Percentiles rank a stretch among this genome's conserved stretches.
Conservation (phyloP, 1,140 invertebrate species). For the Littorina saxatilis region DNA sequence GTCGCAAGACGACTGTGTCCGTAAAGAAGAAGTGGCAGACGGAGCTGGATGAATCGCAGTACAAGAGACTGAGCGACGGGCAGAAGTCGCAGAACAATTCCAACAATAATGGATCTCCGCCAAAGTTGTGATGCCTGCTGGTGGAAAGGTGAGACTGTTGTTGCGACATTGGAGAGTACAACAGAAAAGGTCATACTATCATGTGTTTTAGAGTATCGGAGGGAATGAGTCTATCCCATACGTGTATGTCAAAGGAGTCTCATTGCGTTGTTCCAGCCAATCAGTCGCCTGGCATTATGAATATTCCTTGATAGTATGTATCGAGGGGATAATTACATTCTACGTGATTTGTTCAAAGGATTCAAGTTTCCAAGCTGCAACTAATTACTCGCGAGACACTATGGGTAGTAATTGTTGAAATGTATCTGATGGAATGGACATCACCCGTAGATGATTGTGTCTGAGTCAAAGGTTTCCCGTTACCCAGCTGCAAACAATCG, state of each 20-base stretch:
- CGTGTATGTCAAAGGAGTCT: not conserved
- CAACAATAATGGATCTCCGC: conserved; percentile 25
- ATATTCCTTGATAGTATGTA: not conserved
- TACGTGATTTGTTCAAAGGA: too few relatives aligned
- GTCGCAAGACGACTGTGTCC: conserved; percentile 45
- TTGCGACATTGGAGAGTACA: not conserved
- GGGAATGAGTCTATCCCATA: not conserved
- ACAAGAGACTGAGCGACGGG: conserved; percentile 35
- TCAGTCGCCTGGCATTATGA: not conserved
- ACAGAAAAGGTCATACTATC: too few relatives aligned
- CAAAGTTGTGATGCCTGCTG: not conserved
- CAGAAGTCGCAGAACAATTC: not conserved
- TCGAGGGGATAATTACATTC: not conserved
- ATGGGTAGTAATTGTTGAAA: too few relatives aligned
- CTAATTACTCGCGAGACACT: too few relatives aligned
- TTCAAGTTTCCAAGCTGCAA: too few relatives aligned
- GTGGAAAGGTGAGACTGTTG: not conserved
- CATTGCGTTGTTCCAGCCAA: not conserved
- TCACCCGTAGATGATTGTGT: too few relatives aligned
- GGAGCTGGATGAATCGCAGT: conserved; percentile 55
- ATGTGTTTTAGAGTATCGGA: not conserved
- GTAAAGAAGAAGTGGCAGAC: conserved; percentile 43
- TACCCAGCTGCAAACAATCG: too few relatives aligned
- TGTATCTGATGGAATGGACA: too few relatives aligned
- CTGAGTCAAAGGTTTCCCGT: too few relatives aligned